Evolutionary conservation across 2,888 invertebrate species (phyloP).

Genomic region (Cataglyphis rosenhaueri): DNA sequence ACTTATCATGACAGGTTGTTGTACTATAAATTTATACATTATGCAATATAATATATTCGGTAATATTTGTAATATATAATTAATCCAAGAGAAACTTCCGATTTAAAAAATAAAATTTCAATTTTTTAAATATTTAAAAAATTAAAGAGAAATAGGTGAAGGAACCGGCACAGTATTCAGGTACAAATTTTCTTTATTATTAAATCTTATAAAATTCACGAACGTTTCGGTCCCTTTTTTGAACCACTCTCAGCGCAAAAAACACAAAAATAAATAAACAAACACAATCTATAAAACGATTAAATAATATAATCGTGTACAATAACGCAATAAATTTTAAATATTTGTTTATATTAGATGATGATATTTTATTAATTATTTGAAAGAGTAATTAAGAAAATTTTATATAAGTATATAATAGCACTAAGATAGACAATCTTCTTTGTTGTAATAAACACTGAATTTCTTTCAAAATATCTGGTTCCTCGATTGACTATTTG

Average conservation of each 20-base stretch:
- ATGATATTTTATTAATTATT: neutral
- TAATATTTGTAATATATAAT: neutral
- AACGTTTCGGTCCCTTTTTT: too few relatives aligned
- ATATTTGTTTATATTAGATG: neutral
- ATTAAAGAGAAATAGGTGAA: too few relatives aligned
- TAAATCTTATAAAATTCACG: too few relatives aligned
- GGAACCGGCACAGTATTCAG: too few relatives aligned
- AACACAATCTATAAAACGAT: too few relatives aligned
- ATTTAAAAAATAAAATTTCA: neutral
- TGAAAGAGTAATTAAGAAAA: neutral
- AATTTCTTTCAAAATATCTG: neutral
- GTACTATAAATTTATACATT: slow-evolving; percentile 13
- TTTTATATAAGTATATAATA: neutral
- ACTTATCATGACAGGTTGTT: slow-evolving; percentile 23
- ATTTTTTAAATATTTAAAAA: neutral
- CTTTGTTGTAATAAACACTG: neutral
- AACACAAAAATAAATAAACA: too few relatives aligned
- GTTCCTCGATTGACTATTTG: neutral
- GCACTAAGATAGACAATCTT: too few relatives aligned
- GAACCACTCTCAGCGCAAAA: too few relatives aligned
- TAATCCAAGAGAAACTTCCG: neutral
- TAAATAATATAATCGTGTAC: too few relatives aligned
- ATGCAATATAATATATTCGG: neutral
- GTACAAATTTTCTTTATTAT: too few relatives aligned
- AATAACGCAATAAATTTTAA: neutral